Conservation (phyloP, 1,140 invertebrate genomes). For the Drosophila miranda region DNA sequence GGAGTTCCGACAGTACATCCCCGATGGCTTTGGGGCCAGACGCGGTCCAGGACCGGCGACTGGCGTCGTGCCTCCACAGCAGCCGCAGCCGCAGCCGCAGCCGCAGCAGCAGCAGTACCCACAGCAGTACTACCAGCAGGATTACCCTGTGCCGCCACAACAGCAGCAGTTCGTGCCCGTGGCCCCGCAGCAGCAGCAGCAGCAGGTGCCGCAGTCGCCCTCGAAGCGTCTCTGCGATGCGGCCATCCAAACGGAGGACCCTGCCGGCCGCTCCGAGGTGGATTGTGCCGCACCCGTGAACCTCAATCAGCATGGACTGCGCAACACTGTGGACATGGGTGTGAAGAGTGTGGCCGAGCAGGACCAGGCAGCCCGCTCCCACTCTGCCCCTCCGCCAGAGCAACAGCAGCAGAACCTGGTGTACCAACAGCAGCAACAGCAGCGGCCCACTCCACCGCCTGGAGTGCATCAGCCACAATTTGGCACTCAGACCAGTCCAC, state of each 20-base stretch:
- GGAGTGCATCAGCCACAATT: conserved; percentile 54
- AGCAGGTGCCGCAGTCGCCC: conserved; percentile 72
- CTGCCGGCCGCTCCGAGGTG: conserved; percentile 58
- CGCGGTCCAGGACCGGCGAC: conserved; percentile 66
- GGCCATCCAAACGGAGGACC: conserved; percentile 83
- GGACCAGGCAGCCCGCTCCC: conserved; percentile 84
- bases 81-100: conserved; percentile 32
- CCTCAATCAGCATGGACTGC: conserved; percentile 87
- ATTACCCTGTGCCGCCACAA: conserved; percentile 23
- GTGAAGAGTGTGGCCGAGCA: conserved; percentile 86
- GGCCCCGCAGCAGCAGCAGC: conserved; percentile 41
- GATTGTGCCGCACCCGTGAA: conserved; percentile 67
- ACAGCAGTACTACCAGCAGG: conserved; percentile 63
- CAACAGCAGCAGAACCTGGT: conserved; percentile 82
- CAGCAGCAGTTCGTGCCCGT: conserved; percentile 56
- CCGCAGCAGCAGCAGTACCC: conserved; percentile 10
- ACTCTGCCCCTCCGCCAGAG: conserved; percentile 78
- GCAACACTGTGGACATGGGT: conserved; percentile 90
- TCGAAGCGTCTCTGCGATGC: conserved; percentile 73
- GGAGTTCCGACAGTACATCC: conserved; percentile 85
- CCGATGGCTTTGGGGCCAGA: conserved; percentile 83
- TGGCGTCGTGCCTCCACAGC: conserved; percentile 58
- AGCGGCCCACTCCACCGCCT: conserved; percentile 36
- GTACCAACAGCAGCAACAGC: conserved; percentile 82
- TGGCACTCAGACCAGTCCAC: conserved; percentile 73